These are phyloP conservation scores for Argentina silus DNA, from an alignment of 2,797 vertebrate species.

Conservation along the genomic window DNA sequence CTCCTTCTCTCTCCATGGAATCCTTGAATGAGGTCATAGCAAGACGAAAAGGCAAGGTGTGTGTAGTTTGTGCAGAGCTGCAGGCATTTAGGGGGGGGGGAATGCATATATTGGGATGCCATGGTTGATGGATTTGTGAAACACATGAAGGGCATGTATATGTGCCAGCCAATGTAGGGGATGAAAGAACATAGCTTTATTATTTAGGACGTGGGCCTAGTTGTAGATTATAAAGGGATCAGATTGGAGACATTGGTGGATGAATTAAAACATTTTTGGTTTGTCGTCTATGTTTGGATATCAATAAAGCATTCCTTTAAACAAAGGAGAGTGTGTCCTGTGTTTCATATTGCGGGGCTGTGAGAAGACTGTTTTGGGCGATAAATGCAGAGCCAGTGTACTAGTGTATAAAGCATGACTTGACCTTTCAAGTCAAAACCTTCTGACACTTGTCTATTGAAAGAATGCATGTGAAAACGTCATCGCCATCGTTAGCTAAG, in stretches of 20 bases:
- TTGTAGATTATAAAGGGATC: constrained; percentile 67
- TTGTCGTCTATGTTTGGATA: constrained; percentile 75
- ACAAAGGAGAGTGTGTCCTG: constrained; percentile 23
- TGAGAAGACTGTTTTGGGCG: too few relatives aligned
- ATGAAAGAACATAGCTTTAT: constrained; percentile 62
- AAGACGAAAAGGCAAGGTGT: constrained; percentile 14
- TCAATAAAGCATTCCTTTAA: constrained; percentile 86
- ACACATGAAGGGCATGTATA: constrained; percentile 17
- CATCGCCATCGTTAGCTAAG: too few relatives aligned
- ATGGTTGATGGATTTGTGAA: constrained; percentile 34
- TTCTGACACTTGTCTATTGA: not conserved
- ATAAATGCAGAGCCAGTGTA: too few relatives aligned
- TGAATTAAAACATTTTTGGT: constrained; percentile 59
- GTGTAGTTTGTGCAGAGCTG: constrained; percentile 31
- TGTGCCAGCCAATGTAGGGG: constrained; percentile 33
- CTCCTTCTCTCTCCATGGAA: constrained; percentile 16
- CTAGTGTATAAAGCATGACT: too few relatives aligned
- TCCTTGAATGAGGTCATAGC: constrained; percentile 34
- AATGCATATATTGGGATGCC: constrained; percentile 39
- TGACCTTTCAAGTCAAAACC: too few relatives aligned
- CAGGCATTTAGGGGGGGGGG: constrained; percentile 10
- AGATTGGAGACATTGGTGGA: constrained; percentile 49
- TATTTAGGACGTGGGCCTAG: constrained; percentile 54
- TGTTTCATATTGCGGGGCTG: not conserved
- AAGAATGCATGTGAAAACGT: not conserved